Conservation (phyloP, 1,140 invertebrate species). For the Sminthurides bifidus region DNA sequence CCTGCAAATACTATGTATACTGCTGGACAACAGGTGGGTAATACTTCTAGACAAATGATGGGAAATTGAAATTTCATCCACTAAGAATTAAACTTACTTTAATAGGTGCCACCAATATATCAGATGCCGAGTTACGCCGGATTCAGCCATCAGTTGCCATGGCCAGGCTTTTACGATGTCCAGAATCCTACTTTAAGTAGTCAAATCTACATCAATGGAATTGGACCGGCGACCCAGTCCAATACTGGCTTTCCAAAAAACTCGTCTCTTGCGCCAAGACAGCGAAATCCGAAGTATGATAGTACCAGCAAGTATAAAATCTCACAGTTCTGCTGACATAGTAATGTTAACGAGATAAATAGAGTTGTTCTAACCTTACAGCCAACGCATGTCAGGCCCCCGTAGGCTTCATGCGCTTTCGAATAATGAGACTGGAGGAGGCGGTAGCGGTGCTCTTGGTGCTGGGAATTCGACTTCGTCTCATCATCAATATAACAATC, state of each 20-base stretch:
- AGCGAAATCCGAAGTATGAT: slow-evolving; percentile 25
- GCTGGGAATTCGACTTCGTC: slow-evolving; percentile 2
- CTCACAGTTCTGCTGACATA: too few species aligned
- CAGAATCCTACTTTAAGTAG: slow-evolving; percentile 38
- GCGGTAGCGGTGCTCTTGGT: slow-evolving; percentile 30
- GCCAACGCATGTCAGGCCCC: too few species aligned
- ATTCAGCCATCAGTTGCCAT: slow-evolving; percentile 38
- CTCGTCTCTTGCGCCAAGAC: slow-evolving; percentile 19
- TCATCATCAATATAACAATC: slow-evolving; percentile 20
- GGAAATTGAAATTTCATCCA: neutral
- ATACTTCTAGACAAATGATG: neutral
- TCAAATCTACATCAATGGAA: slow-evolving; percentile 55
- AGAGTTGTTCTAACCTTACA: too few species aligned
- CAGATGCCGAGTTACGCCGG: slow-evolving; percentile 27
- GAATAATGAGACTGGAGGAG: too few species aligned
- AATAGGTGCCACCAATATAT: slow-evolving; percentile 29
- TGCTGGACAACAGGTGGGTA: slow-evolving; percentile 24
- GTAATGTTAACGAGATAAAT: too few species aligned
- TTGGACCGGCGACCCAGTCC: slow-evolving; percentile 45
- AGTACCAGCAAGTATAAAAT: too few species aligned
- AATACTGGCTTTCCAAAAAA: slow-evolving; percentile 39
- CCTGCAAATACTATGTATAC: slow-evolving; percentile 30
- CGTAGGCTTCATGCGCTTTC: too few species aligned
- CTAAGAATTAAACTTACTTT: slow-evolving; percentile 24
- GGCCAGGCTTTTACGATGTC: slow-evolving; percentile 54